Conservation (phyloP, 2,888 invertebrate species). For the Aproaerema taeniolella region DNA sequence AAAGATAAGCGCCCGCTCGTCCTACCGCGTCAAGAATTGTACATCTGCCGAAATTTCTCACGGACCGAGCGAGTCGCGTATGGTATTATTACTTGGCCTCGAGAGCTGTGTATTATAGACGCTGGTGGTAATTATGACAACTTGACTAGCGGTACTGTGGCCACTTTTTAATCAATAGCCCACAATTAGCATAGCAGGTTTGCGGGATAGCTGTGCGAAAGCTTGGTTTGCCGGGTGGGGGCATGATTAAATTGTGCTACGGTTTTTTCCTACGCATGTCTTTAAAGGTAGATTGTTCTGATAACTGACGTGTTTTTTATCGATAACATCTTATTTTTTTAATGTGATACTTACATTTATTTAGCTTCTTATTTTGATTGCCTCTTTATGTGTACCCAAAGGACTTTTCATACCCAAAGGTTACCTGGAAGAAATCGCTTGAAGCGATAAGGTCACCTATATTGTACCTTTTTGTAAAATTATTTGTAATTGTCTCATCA, state of each 20-base stretch:
- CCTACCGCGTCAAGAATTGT: conserved; percentile 72
- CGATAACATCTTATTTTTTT: no score
- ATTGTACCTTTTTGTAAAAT: no score
- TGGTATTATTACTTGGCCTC: conserved; percentile 64
- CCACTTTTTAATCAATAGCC: conserved; percentile 59
- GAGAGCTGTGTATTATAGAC: conserved; percentile 57
- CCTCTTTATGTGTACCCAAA: no score
- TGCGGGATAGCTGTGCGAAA: conserved; percentile 35
- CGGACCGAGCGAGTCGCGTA: conserved; percentile 59
- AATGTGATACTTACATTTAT: no score
- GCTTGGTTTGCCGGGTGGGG: conserved; percentile 8
- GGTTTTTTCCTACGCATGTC: conserved; percentile 11
- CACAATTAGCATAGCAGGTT: conserved; percentile 61
- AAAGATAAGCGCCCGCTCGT: conserved; percentile 70
- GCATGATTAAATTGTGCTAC: conserved; percentile 13
- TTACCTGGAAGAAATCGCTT: no score
- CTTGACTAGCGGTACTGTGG: conserved; percentile 61
- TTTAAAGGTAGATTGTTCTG: no score
- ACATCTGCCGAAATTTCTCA: conserved; percentile 79
- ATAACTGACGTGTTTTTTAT: no score
- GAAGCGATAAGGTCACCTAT: no score
- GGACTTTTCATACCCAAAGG: no score
- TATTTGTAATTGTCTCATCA: no score
- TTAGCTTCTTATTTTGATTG: no score
- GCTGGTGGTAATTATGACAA: conserved; percentile 58